phyloP scores from a whole-genome alignment of 2,113 vertebrate genomes.

The Stegostoma tigrinum region DNA sequence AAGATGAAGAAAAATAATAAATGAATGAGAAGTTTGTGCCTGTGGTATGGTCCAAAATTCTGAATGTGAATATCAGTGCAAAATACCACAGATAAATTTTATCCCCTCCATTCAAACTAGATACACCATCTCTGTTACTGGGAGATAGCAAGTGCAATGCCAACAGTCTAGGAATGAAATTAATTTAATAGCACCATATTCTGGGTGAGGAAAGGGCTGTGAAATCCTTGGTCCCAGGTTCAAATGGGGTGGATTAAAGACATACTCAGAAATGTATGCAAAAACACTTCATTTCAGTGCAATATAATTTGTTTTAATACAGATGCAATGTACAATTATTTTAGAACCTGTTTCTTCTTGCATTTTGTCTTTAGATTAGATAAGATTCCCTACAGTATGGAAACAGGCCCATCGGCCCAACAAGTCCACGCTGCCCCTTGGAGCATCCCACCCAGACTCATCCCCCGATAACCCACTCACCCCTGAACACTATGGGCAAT shows the following conservation, averaged over 20 bases:
- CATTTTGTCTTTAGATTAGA: too few species aligned
- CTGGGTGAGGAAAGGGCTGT: neutral
- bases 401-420: too few species aligned
- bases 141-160: neutral
- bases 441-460: too few species aligned
- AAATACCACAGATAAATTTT: neutral
- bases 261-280: neutral
- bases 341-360: too few species aligned
- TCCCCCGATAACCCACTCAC: too few species aligned
- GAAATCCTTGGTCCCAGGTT: neutral
- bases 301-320: too few species aligned
- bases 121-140: neutral
- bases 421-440: too few species aligned
- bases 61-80: neutral
- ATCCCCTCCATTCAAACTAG: neutral
- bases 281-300: too few species aligned
- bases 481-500: too few species aligned
- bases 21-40: neutral
- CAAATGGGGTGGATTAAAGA: neutral
- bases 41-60: neutral
- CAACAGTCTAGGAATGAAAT: neutral
- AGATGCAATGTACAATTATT: too few species aligned
- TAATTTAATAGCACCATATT: neutral
- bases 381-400: too few species aligned
- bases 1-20: too few species aligned